Conservation (phyloP, 2,888 invertebrate species). For the Mythimna loreyi region DNA sequence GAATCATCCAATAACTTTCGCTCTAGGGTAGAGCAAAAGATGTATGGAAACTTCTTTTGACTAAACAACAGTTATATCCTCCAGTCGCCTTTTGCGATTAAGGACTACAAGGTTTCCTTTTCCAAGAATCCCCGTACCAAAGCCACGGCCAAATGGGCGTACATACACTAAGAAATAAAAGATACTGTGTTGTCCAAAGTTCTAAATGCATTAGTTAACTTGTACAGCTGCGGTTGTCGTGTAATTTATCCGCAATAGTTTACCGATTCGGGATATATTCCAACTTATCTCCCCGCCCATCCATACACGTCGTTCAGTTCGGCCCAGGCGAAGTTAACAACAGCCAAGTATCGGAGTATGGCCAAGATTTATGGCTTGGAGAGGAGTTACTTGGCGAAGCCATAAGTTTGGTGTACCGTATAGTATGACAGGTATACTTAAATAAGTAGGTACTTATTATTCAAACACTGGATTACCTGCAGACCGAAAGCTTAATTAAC, state of each 20-base stretch:
- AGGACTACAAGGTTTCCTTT: no score
- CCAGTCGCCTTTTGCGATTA: no score
- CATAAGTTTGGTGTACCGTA: conserved; percentile 31
- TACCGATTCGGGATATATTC: conserved; percentile 24
- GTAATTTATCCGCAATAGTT: conserved; percentile 15
- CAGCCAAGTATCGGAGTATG: conserved; percentile 47
- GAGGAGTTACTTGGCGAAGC: conserved; percentile 34
- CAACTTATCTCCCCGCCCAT: conserved; percentile 40
- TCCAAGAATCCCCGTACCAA: no score
- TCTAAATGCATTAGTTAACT: not conserved
- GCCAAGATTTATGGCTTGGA: conserved; percentile 50
- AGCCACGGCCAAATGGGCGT: not conserved
- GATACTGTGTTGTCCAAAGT: not conserved
- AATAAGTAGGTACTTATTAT: no score
- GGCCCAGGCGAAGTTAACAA: conserved; percentile 41
- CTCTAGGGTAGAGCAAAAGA: no score
- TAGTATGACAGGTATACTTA: not conserved
- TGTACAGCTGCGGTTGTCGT: not conserved
- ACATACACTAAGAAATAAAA: not conserved
- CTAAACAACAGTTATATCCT: no score
- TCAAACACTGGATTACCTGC: no score
- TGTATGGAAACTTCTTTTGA: no score
- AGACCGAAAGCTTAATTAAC: no score
- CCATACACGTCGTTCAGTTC: conserved; percentile 51
- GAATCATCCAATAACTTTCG: no score